phyloP scores from a whole-genome alignment of 2,113 vertebrate genomes.

The Bubo scandiacus region DNA sequence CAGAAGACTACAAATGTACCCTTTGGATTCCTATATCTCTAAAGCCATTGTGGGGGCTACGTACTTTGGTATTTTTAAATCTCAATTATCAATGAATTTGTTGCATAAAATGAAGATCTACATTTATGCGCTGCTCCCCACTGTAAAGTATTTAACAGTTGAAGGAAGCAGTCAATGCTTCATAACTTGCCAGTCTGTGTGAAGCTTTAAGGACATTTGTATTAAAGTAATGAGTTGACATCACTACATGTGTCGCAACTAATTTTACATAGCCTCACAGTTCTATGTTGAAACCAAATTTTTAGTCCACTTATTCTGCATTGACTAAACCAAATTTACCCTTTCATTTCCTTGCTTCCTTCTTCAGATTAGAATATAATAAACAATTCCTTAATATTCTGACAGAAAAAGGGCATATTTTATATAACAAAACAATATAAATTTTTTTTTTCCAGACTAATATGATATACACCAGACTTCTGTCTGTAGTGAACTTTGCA shows the following conservation, averaged over 20 bases:
- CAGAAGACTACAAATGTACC: background rate
- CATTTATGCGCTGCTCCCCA: background rate
- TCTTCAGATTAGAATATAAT: background rate
- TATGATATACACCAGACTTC: background rate
- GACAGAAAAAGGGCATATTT: background rate
- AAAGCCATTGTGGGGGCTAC: background rate
- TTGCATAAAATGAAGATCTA: background rate
- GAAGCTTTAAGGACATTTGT: background rate
- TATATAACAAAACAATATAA: background rate
- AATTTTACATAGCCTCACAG: background rate
- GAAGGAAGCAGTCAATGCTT: background rate
- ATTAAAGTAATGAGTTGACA: background rate
- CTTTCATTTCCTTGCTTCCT: background rate
- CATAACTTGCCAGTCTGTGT: background rate
- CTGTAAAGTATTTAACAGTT: background rate
- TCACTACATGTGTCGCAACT: background rate
- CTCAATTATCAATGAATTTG: background rate
- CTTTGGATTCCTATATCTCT: background rate
- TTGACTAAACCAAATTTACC: background rate
- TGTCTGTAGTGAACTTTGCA: background rate
- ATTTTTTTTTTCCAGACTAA: background rate
- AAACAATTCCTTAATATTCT: background rate
- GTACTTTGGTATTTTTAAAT: background rate
- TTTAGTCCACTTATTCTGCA: background rate
- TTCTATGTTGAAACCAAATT: background rate